Conservation (phyloP, 2,113 vertebrate genomes). For the Aspiorhynchus laticeps region DNA sequence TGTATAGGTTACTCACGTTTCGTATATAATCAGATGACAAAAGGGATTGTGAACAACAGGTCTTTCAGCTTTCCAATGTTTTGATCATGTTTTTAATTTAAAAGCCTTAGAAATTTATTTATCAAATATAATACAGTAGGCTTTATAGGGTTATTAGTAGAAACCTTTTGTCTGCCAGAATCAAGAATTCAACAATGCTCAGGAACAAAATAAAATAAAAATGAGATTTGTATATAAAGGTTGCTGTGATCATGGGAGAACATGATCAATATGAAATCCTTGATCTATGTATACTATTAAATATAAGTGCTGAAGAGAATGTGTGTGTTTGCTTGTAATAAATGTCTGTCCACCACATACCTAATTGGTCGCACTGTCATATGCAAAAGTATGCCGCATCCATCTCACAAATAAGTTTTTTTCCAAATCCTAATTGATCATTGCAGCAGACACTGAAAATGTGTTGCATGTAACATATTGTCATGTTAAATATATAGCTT, state of each 20-base stretch:
- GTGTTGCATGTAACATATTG: conserved; percentile 23
- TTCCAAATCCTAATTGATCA: not conserved
- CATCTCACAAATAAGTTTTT: conserved; percentile 33
- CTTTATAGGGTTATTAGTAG: no score
- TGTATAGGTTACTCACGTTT: no score
- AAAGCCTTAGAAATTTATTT: no score
- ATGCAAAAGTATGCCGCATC: not conserved
- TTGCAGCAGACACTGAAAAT: not conserved
- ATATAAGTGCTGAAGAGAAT: not conserved
- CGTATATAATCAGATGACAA: no score
- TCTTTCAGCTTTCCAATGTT: no score
- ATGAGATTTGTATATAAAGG: not conserved
- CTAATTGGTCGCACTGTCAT: conserved; percentile 16
- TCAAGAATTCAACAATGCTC: not conserved
- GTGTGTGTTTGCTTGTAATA: not conserved
- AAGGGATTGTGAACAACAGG: no score
- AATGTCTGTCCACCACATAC: not conserved
- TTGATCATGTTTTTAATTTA: no score
- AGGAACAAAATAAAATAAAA: not conserved
- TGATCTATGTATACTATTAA: not conserved
- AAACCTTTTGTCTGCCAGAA: no score
- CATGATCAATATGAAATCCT: not conserved
- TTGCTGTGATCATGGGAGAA: not conserved
- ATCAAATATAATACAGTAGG: no score
- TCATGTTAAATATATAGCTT: conserved; percentile 13